Evolutionary conservation across 2,797 vertebrate species (phyloP), one percentile per base, ranked within the genome.

Genomic region (Sebastes nivosus): DNA sequence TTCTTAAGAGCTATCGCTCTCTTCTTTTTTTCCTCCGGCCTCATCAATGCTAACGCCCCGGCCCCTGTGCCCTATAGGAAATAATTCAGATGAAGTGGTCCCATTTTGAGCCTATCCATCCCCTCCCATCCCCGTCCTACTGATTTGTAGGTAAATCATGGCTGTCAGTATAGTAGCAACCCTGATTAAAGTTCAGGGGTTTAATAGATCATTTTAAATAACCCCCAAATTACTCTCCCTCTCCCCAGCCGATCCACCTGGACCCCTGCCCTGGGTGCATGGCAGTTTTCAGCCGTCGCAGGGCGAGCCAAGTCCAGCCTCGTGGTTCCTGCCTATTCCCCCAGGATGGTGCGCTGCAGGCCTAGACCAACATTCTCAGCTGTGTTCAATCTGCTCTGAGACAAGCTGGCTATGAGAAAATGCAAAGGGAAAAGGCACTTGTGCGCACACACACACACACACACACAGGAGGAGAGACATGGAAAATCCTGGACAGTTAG

Each of bases 331-430:
- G 98, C 96, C 95, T 97, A 98, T 99, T 99, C 98, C 98, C 97
- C 0, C 76, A 96, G 97, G 98, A 97, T 94, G 87, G 88, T 93
- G 87, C 77, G 81, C 96, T 96, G 95, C 97, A 95, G 97, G 96
- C 96, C 96, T 95, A 95, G 95, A 96, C 97, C 97, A 91, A 96
- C 98, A 99, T 99, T 99, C 98, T 99, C 98, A 99, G 98, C 98
- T 99, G 98, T 96, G 97, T 99, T 99, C 97, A 99, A 99, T 99
- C 98, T 99, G 97, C 96, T 95, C 96, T 98, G 97, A 98, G 98
- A 99, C 98, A 97, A 97, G 97, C 97, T 97, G 98, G 97, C 98
- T 97, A 98, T 96, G 98, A 97, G 97, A 96, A 97, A 97, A 97
- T 93, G 96, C 95, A 94, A 95, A 95, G 95, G 94, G 95, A 93